Conservation (phyloP, 2,113 vertebrate species). For the Rhinopomastus cyanomelas region DNA sequence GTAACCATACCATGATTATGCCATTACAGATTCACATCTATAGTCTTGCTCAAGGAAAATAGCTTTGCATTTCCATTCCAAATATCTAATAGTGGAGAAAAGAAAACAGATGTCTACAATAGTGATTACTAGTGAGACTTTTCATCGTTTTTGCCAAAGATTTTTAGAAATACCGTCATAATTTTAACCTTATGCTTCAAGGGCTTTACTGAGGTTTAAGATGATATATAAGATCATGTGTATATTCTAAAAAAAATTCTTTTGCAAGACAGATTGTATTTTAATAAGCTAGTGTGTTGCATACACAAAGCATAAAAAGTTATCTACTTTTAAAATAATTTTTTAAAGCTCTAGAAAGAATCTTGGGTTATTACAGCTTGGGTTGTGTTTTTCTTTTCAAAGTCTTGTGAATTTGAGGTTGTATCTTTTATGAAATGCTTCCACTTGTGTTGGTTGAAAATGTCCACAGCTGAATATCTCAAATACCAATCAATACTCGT, state of each 20-base stretch:
- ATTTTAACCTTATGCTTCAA: background rate
- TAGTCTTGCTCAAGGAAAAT: conserved; percentile 64
- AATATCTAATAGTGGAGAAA: conserved; percentile 22
- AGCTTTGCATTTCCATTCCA: conserved; percentile 10
- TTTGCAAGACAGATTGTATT: background rate
- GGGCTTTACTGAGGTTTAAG: background rate
- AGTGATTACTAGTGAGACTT: background rate
- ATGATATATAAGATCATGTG: too few relatives aligned
- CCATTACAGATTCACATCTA: background rate
- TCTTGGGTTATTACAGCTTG: background rate
- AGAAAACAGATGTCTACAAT: too few relatives aligned
- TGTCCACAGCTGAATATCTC: background rate
- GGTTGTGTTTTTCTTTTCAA: background rate
- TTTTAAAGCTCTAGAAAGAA: background rate
- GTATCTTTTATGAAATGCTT: background rate
- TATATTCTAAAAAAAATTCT: background rate
- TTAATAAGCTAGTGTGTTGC: background rate
- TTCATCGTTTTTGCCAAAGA: background rate
- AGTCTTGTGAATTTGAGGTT: background rate
- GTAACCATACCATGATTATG: background rate
- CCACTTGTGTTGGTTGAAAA: background rate
- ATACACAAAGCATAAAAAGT: background rate
- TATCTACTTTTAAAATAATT: background rate
- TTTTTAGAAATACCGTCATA: background rate
- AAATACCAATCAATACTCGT: background rate